Percentiles rank a stretch among this genome's conserved stretches.
phyloP scores from a whole-genome alignment of 2,113 vertebrate genomes.

The Cyprinodon tularosa region DNA sequence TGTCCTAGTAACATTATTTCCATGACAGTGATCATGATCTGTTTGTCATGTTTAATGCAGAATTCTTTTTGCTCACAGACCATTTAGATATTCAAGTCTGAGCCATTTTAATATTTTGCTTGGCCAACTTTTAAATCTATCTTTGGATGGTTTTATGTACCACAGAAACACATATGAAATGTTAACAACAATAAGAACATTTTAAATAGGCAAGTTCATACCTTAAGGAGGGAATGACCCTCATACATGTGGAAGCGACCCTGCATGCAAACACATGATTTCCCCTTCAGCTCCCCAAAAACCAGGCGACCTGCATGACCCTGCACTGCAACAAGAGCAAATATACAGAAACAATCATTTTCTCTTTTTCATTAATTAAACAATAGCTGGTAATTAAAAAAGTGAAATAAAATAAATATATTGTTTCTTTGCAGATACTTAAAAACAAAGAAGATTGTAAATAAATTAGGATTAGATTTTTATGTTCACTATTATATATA shows the following conservation, averaged over 20 bases:
- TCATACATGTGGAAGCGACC: slow-evolving; percentile 87
- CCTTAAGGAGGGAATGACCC: slow-evolving; percentile 82
- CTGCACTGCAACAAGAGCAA: slow-evolving; percentile 69
- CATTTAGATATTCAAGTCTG: not conserved
- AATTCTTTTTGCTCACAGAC: too few relatives aligned
- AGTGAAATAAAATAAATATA: not conserved
- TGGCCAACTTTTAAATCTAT: not conserved
- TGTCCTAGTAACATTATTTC: not conserved
- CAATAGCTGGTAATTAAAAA: too few relatives aligned
- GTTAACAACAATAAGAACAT: not conserved
- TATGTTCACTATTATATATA: too few relatives aligned
- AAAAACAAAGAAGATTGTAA: not conserved
- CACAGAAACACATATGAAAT: not conserved
- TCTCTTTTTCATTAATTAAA: not conserved
- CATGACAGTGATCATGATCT: too few relatives aligned
- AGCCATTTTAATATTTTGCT: not conserved
- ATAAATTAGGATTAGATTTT: too few relatives aligned
- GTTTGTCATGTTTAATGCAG: too few relatives aligned
- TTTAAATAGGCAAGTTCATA: slow-evolving; percentile 29
- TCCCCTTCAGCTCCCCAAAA: slow-evolving; percentile 82
- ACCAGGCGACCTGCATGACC: slow-evolving; percentile 82
- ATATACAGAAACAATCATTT: not conserved
- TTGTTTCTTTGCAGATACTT: not conserved
- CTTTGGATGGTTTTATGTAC: not conserved
- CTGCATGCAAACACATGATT: slow-evolving; percentile 86